A percentile compares a stretch with the other conserved stretches of the same genome.
Evolutionary conservation across 2,113 vertebrate genomes (phyloP).

Genomic region (Periophthalmus modestus): DNA sequence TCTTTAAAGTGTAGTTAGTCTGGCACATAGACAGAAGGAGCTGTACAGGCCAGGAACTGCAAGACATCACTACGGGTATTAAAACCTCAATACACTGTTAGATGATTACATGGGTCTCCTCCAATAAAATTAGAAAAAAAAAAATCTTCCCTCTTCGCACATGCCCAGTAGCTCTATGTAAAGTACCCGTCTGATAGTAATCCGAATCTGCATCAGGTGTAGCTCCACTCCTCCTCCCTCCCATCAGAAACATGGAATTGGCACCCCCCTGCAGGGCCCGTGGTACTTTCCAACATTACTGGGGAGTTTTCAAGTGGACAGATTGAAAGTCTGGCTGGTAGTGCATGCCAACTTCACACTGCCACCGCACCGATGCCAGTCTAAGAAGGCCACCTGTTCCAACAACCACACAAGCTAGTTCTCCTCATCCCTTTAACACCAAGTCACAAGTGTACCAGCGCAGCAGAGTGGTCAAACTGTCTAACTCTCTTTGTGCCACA

Average conservation of each 20-base stretch:
- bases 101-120: conserved; percentile 4
- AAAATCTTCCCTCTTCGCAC: conserved; percentile 22
- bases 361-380: conserved; percentile 48
- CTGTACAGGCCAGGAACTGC: not conserved
- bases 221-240: conserved; percentile 35
- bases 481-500: conserved; percentile 46
- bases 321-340: conserved; percentile 67
- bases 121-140: not conserved
- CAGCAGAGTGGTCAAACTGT: conserved; percentile 39
- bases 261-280: conserved; percentile 57
- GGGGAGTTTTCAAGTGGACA: conserved; percentile 72
- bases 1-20: not conserved
- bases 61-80: not conserved
- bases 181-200: conserved; percentile 58
- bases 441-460: conserved; percentile 21
- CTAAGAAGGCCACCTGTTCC: conserved; percentile 71
- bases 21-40: not conserved
- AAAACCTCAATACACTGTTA: not conserved
- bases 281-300: conserved; percentile 58
- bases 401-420: conserved; percentile 51
- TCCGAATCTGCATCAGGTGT: conserved; percentile 56
- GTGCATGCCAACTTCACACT: conserved; percentile 53
- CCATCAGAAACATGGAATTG: conserved; percentile 66
- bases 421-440: conserved; percentile 31
- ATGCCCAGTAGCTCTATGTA: conserved; percentile 43